phyloP scores from a whole-genome alignment of 2,113 vertebrate species.

The Pelmatolapia mariae region DNA sequence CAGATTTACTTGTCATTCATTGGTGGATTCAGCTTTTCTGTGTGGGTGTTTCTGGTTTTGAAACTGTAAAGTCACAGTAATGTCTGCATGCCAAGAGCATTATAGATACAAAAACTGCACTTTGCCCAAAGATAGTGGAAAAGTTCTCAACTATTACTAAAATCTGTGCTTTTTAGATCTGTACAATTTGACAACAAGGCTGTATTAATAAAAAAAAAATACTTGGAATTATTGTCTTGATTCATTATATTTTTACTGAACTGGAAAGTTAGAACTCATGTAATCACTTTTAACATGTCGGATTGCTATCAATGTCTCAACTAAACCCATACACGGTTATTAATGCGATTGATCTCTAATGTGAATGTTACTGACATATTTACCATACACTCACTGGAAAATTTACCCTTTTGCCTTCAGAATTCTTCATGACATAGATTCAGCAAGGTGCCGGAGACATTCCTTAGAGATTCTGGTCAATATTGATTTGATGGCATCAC shows the following conservation, averaged over 20 bases:
- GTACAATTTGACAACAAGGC: conserved; percentile 40
- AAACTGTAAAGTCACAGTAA: conserved; percentile 11
- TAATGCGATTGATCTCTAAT: neutral
- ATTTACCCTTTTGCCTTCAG: neutral
- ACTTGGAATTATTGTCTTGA: neutral
- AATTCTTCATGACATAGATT: no score
- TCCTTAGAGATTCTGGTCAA: no score
- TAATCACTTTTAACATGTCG: neutral
- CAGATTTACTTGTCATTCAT: neutral
- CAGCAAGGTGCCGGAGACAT: no score
- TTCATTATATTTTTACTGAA: neutral
- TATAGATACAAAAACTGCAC: neutral
- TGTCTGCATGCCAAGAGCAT: conserved; percentile 18
- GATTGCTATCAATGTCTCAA: neutral
- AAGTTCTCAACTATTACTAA: neutral
- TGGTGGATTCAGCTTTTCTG: neutral
- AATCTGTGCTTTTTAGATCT: neutral
- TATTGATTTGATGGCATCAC: no score
- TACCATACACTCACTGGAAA: neutral
- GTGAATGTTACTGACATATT: neutral
- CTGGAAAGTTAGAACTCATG: neutral
- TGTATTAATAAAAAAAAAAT: neutral
- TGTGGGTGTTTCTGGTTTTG: conserved; percentile 26
- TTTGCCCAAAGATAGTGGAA: neutral
- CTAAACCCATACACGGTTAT: neutral